phyloP scores from a whole-genome alignment of 2,113 vertebrate genomes.

The Carassius carassius region DNA sequence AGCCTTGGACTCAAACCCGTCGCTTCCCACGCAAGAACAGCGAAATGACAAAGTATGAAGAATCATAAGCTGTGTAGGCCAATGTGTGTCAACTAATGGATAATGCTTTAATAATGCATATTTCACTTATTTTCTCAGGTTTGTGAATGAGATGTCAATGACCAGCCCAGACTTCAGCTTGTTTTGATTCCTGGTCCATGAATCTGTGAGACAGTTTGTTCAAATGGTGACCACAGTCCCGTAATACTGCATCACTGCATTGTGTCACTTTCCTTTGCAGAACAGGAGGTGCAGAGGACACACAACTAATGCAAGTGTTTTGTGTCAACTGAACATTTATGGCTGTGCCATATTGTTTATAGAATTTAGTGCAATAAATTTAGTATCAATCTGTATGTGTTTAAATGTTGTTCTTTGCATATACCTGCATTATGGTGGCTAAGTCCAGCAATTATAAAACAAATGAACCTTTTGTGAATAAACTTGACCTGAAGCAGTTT shows the following conservation, averaged over 20 bases:
- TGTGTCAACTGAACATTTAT: background rate
- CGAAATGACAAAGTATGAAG: constrained; percentile 76
- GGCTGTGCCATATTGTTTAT: background rate
- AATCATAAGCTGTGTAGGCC: background rate
- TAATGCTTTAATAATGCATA: background rate
- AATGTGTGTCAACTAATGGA: background rate
- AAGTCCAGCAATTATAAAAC: background rate
- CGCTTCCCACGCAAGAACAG: constrained; percentile 72
- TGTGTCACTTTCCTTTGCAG: background rate
- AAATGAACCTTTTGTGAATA: background rate
- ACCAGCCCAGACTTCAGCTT: constrained; percentile 68
- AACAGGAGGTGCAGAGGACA: background rate
- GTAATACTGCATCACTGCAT: background rate
- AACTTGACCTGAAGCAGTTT: background rate
- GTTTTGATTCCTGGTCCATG: constrained; percentile 48
- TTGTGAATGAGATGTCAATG: constrained; percentile 70
- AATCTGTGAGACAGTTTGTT: background rate
- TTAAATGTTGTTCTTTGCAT: constrained; percentile 2
- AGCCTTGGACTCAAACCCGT: constrained; percentile 69
- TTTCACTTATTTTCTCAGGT: constrained; percentile 65
- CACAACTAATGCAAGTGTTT: background rate
- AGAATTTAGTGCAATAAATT: constrained; percentile 2
- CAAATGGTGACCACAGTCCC: background rate
- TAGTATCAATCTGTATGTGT: background rate
- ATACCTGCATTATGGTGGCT: background rate